Percentiles rank a stretch among this genome's conserved stretches.
These are phyloP conservation scores for Apodemus speciosus DNA, from an alignment of 2,113 vertebrate species.

Conservation along the genomic window DNA sequence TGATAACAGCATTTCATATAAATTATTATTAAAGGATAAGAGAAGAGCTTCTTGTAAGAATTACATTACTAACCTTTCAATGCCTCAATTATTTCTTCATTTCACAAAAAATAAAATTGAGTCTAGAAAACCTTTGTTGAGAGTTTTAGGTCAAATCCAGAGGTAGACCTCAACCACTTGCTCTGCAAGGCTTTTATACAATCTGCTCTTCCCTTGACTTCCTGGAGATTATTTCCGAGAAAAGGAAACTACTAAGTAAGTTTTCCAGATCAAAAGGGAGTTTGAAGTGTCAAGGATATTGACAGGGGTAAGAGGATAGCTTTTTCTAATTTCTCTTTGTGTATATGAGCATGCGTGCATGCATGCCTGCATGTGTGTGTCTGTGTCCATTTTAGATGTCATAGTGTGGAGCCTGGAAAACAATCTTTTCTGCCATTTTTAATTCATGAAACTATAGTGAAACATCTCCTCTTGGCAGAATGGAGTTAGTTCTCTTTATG, in stretches of 20 bases:
- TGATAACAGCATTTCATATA: background rate
- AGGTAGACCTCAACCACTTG: background rate
- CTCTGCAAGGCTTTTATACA: background rate
- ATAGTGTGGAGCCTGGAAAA: background rate
- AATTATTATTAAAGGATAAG: conserved; percentile 22
- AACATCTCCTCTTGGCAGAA: background rate
- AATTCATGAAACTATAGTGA: background rate
- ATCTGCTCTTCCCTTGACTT: background rate
- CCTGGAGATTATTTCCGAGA: background rate
- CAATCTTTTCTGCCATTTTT: background rate
- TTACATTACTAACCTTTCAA: background rate
- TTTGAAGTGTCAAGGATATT: background rate
- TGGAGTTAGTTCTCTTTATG: background rate
- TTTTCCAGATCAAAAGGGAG: background rate
- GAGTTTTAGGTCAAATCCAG: background rate
- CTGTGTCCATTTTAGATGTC: background rate
- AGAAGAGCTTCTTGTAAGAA: conserved; percentile 1
- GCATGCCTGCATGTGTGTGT: background rate
- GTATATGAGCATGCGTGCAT: background rate
- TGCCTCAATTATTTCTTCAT: background rate
- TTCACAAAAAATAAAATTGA: background rate
- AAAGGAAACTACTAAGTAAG: background rate
- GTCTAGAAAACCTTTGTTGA: background rate
- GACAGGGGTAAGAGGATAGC: background rate
- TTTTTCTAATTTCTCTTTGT: background rate